phyloP scores from a whole-genome alignment of 1,140 invertebrate species.

The Formica selysi region DNA sequence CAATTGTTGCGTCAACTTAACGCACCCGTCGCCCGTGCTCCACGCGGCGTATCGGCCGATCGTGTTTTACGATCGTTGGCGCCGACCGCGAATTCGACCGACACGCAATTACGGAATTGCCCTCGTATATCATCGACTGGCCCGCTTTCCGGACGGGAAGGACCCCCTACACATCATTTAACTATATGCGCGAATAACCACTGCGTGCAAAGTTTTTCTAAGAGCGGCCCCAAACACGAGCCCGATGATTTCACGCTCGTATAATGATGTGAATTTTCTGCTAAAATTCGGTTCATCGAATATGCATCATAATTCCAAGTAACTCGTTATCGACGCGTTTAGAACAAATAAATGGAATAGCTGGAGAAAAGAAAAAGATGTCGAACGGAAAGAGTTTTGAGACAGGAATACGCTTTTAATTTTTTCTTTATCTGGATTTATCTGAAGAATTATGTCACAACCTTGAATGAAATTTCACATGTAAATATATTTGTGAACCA shows the following conservation, averaged over 20 bases:
- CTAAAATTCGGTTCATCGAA: neutral
- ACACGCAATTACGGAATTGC: constrained; percentile 62
- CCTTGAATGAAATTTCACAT: neutral
- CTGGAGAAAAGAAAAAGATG: neutral
- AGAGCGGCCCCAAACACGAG: constrained; percentile 22
- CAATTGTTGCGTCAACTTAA: constrained; percentile 67
- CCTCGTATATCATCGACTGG: constrained; percentile 55
- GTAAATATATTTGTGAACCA: neutral
- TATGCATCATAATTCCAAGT: constrained; percentile 19
- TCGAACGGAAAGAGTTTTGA: constrained; percentile 8
- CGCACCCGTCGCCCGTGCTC: constrained; percentile 15
- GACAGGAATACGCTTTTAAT: neutral
- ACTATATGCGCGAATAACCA: neutral
- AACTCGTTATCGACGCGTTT: neutral
- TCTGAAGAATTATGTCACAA: neutral
- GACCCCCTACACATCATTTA: neutral
- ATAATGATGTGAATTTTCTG: neutral
- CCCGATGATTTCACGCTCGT: neutral
- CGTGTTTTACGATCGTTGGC: constrained; percentile 55
- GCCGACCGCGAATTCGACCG: constrained; percentile 54
- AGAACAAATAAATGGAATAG: neutral
- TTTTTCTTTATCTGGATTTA: neutral
- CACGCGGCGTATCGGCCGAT: constrained; percentile 48
- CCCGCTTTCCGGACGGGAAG: constrained; percentile 12
- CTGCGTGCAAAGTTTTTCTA: constrained; percentile 21